Base-by-base conservation (phyloP, 2,113 vertebrate genomes). In the Nothobranchius furzeri region DNA sequence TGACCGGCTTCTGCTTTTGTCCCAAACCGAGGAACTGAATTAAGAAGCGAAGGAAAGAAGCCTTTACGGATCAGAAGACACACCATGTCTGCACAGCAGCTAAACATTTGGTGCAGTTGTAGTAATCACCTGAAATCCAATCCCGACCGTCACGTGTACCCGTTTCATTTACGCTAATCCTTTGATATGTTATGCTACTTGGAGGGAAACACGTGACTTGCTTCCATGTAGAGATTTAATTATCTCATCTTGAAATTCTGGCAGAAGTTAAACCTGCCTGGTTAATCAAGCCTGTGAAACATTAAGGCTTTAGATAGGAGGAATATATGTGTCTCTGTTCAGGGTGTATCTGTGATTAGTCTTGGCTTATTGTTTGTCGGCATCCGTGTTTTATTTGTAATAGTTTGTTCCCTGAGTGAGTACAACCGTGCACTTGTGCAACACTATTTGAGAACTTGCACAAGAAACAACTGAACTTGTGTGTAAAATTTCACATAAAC, bases 101-200 rank as follows among this genome's bases (percentile, higher is more conserved):
- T 46, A 46, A 0, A 1, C 13, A 25, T 43, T 49, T 14, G 24
- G 1, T 30, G 13, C 7, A 3, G 36, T 2, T 9, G 24, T 48
- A 57, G 17, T 0, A 13, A 61, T 17, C 79, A 68, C 52, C 57
- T 53, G 54, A 65, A 65, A 60, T 12, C 1, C 64, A 62, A 76
- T 60, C 73, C 58, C 7, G 14, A 11, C 12, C 45, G 3, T 85
- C 85, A 85, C 64, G 57, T 83, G 75, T 36, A 53, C 30, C 24
- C 0, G 6, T 69, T 72, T 79, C 76, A 88, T 79, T 87, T 74
- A 68, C 55, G 3, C 65, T 83, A 75, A 88, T 78, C 78, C 85
- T 40, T 14, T 17, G 43, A 73, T 72, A 76, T 75, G 72, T n/a
- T 69, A 69, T 71, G 72, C 57, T 74, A 37, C 75, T 69, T 74